Base-by-base conservation (phyloP, 2,113 vertebrate species). In the Passer domesticus region DNA sequence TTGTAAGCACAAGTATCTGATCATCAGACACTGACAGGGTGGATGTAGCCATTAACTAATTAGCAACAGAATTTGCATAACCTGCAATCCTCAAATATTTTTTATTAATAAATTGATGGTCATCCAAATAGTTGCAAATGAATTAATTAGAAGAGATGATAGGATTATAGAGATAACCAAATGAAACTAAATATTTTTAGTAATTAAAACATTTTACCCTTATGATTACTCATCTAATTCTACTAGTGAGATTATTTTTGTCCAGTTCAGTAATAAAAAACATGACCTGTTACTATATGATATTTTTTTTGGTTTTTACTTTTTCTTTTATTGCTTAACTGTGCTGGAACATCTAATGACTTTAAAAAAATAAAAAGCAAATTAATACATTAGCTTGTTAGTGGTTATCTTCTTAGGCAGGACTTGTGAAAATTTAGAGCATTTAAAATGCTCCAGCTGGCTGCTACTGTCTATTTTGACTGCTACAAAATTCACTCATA, bases 391-490 rank as follows among this genome's bases (percentile, higher is more conserved):
- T 95, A 70, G 6, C 39, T 82, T 96, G 55, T 64, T 92, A 92
- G 67, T 66, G 58, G 88, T 95, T 87, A 91, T 75, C 75, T 93
- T 87, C 89, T 87, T 83, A 67, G 50, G 69, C 91, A 95, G 85
- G 84, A 95, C 89, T 87, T 85, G 79, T 89, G 92, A 95, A 97
- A 95, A 97, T 95, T 76, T 50, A 87, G 62, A 84, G 67, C 64
- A 82, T 93, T 97, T 94, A 67, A 94, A 94, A 89, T 56, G 88
- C 92, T 95, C 73, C 90, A 92, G 82, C 93, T 97, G 94, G 90
- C 87, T 90, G 88, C 95, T 87, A 73, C 90, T 93, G 83, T 89
- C 77, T 94, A 46, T 97, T 97, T 96, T 94, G 91, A 95, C 49
- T 81, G 76, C 39, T 58, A 93, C 77, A 95, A 89, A 88, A 95